phyloP scores from a whole-genome alignment of 2,113 vertebrate genomes.

The Laticauda laticaudata region DNA sequence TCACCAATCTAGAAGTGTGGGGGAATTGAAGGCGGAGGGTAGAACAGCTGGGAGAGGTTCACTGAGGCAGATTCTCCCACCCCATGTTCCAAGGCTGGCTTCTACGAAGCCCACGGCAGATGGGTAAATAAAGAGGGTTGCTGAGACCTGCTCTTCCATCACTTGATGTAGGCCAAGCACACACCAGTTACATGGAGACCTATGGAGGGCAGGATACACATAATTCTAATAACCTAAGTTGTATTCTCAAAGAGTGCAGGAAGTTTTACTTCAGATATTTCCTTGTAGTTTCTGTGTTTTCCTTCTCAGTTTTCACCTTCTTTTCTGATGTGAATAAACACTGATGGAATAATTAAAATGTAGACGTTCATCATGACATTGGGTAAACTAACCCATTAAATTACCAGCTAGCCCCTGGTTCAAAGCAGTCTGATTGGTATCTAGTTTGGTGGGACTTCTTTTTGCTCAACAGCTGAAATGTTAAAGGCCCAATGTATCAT shows the following conservation, averaged over 20 bases:
- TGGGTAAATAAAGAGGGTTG: background rate
- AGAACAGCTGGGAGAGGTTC: background rate
- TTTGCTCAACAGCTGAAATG: background rate
- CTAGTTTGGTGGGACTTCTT: background rate
- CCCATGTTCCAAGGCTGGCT: background rate
- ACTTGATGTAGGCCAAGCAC: background rate
- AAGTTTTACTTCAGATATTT: background rate
- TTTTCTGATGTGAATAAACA: background rate
- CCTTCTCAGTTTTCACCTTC: background rate
- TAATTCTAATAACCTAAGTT: constrained; percentile 5
- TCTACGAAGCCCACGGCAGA: background rate
- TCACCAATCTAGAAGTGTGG: background rate
- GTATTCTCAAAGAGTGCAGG: background rate
- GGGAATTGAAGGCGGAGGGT: background rate
- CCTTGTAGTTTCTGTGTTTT: background rate
- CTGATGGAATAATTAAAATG: background rate
- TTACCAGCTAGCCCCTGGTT: background rate
- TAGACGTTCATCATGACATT: background rate
- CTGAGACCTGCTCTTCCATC: background rate
- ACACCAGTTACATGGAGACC: background rate
- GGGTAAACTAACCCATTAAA: background rate
- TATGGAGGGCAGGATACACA: background rate
- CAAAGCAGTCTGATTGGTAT: too few species aligned
- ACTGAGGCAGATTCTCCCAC: background rate
- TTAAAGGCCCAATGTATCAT: background rate